Evolutionary conservation across 2,888 invertebrate species (phyloP).

Genomic region (Hirtodrosophila histrioides): DNA sequence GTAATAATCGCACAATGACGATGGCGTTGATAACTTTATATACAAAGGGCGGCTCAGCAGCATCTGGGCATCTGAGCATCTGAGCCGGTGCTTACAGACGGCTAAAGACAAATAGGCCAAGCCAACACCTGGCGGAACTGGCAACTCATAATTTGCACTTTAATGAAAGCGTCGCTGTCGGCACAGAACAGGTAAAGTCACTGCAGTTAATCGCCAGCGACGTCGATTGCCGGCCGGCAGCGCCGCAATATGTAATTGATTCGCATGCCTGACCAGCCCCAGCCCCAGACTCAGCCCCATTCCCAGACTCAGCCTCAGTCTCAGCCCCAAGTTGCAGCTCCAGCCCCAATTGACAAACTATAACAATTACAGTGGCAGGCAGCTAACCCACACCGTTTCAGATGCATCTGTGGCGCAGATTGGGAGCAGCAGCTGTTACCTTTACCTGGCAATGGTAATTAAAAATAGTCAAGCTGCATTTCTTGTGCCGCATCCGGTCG

Average conservation of each 20-base stretch:
- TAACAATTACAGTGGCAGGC: slow-evolving; percentile 68
- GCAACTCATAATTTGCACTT: slow-evolving; percentile 83
- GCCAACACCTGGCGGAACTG: slow-evolving; percentile 83
- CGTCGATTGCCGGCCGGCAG: slow-evolving; percentile 50
- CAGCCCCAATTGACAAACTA: slow-evolving; percentile 64
- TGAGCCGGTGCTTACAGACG: slow-evolving; percentile 8
- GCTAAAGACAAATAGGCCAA: slow-evolving; percentile 76
- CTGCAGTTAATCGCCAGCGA: slow-evolving; percentile 75
- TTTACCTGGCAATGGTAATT: slow-evolving; percentile 68
- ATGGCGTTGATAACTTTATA: slow-evolving; percentile 75
- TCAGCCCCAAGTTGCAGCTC: slow-evolving; percentile 7
- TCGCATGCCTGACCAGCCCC: slow-evolving; percentile 55
- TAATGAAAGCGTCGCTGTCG: slow-evolving; percentile 76
- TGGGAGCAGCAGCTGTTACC: slow-evolving; percentile 41
- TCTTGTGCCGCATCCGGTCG: slow-evolving; percentile 67
- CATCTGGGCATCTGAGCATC: slow-evolving; percentile 10
- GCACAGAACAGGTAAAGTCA: slow-evolving; percentile 70
- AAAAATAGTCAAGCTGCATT: slow-evolving; percentile 79
- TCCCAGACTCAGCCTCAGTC: not conserved
- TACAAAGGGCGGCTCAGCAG: slow-evolving; percentile 54
- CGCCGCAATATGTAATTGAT: slow-evolving; percentile 74
- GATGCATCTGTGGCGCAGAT: slow-evolving; percentile 25
- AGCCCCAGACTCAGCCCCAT: slow-evolving; percentile 21
- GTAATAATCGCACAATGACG: slow-evolving; percentile 59
- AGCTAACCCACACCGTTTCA: slow-evolving; percentile 33